phyloP scores from a whole-genome alignment of 2,888 invertebrate genomes.

The Macrophya annulata region DNA sequence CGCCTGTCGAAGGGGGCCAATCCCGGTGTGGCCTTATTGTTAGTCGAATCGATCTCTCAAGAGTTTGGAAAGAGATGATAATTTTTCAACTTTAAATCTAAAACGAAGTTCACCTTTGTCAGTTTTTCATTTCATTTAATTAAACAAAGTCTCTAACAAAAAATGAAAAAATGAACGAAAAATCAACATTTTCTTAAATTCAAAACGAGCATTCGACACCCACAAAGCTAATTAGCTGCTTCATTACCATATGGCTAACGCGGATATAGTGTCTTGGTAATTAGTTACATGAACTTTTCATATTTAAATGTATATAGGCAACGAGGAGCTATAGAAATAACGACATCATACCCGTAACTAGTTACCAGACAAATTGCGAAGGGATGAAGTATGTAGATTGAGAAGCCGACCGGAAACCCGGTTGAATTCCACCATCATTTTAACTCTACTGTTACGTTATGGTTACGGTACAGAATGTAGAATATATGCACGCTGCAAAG shows the following conservation, averaged over 20 bases:
- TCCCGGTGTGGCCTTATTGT: background rate
- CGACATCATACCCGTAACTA: background rate
- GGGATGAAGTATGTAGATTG: background rate
- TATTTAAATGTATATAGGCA: background rate
- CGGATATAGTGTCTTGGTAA: background rate
- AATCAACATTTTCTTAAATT: no score
- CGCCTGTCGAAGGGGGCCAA: slow-evolving; percentile 13
- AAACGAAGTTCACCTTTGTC: background rate
- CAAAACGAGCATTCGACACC: background rate
- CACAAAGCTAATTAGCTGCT: background rate
- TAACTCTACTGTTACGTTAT: slow-evolving; percentile 12
- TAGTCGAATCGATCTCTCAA: slow-evolving; percentile 1
- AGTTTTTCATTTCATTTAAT: background rate
- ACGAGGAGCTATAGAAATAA: background rate
- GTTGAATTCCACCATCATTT: slow-evolving; percentile 31
- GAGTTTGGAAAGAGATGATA: background rate
- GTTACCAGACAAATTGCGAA: slow-evolving; percentile 17
- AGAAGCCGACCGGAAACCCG: slow-evolving; percentile 32
- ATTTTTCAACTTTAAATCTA: background rate
- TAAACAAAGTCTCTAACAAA: background rate
- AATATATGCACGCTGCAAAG: slow-evolving; percentile 30
- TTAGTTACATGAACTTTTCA: slow-evolving; percentile 10
- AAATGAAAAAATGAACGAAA: no score
- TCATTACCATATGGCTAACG: background rate
- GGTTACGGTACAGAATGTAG: slow-evolving; percentile 16